These are phyloP conservation scores for Pyrrhia umbra DNA, from an alignment of 2,888 invertebrate genomes.

Conservation along the genomic window DNA sequence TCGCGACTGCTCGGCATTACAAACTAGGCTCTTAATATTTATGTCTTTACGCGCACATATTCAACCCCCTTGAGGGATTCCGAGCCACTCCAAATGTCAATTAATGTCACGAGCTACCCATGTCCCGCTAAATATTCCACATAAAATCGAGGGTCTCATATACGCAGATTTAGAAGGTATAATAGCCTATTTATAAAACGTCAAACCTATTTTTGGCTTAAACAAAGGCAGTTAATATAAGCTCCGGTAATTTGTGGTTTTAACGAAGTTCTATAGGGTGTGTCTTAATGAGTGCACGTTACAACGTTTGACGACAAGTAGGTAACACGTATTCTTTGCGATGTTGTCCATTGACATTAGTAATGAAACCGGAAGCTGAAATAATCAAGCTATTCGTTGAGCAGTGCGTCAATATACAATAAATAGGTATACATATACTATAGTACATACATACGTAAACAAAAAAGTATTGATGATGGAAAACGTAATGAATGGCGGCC, in stretches of 20 bases:
- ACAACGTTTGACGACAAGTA: no score
- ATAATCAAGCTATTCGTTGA: no score
- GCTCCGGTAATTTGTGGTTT: conserved; percentile 42
- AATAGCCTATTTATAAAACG: conserved; percentile 59
- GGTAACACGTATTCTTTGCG: no score
- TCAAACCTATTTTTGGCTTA: conserved; percentile 48
- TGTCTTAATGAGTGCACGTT: not conserved
- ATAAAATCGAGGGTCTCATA: conserved; percentile 52
- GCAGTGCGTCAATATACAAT: no score
- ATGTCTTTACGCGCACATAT: conserved; percentile 53
- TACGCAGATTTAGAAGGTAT: conserved; percentile 50
- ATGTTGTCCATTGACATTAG: no score
- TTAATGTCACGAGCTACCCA: conserved; percentile 63
- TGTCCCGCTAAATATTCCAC: conserved; percentile 59
- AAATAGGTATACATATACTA: no score
- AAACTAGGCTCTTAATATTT: conserved; percentile 56
- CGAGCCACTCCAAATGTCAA: conserved; percentile 67
- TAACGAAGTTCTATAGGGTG: conserved; percentile 16
- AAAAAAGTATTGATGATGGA: not conserved
- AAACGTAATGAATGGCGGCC: conserved; percentile 25
- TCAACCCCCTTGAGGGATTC: conserved; percentile 55
- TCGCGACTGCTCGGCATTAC: conserved; percentile 25
- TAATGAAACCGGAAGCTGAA: no score
- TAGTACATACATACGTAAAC: not conserved
- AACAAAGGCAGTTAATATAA: conserved; percentile 47